Percentiles rank a stretch among this genome's conserved stretches.
These are phyloP conservation scores for Thecophora atra DNA, from an alignment of 2,888 invertebrate species.

Conservation along the genomic window DNA sequence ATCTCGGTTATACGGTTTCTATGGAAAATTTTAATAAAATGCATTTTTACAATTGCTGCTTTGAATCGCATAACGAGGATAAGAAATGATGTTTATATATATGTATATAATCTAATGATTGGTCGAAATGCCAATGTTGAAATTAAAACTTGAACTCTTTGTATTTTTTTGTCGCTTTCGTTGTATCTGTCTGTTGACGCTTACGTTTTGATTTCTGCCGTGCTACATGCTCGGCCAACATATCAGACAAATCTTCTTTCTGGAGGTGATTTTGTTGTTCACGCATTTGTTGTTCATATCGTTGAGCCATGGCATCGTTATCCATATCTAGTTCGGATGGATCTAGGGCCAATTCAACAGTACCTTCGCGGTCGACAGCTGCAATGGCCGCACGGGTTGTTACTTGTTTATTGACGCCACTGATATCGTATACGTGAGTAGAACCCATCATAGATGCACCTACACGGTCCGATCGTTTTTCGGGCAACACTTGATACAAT, in stretches of 20 bases:
- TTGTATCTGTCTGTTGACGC: conserved; percentile 86
- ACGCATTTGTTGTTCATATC: conserved; percentile 95
- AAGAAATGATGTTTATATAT: neutral
- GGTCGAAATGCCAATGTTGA: too few relatives aligned
- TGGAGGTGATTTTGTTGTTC: conserved; percentile 89
- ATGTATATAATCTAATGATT: too few relatives aligned
- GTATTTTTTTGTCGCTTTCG: conserved; percentile 93
- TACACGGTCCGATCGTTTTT: conserved; percentile 89
- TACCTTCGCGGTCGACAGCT: conserved; percentile 70
- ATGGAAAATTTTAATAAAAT: too few relatives aligned
- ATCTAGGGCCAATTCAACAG: conserved; percentile 94
- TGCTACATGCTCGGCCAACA: conserved; percentile 98
- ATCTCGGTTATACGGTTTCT: too few relatives aligned
- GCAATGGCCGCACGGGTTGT: conserved; percentile 62
- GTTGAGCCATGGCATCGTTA: conserved; percentile 92
- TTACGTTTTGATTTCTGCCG: conserved; percentile 96
- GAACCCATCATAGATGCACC: conserved; percentile 97
- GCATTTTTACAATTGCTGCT: too few relatives aligned
- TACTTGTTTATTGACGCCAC: conserved; percentile 70
- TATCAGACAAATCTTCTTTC: conserved; percentile 96
- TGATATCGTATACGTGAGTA: conserved; percentile 96
- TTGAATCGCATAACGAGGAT: too few relatives aligned
- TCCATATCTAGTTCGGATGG: conserved; percentile 97
- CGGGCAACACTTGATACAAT: conserved; percentile 94
- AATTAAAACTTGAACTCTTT: conserved; percentile 96